Percentiles rank a stretch among this genome's conserved stretches.
Evolutionary conservation across 2,113 vertebrate species (phyloP).

Genomic region (Lophius piscatorius): DNA sequence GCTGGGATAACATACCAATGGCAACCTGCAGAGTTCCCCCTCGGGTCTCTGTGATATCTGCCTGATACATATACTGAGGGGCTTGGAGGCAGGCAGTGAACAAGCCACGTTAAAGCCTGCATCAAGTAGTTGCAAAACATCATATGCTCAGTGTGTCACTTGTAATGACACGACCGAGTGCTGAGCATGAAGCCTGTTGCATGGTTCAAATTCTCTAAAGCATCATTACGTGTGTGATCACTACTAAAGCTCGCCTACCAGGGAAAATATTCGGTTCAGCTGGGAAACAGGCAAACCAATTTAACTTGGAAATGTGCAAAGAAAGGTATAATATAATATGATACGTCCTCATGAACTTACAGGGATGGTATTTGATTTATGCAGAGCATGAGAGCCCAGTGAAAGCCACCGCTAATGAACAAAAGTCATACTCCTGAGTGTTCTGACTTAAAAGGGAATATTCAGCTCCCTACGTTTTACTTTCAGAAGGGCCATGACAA

Average conservation of each 20-base stretch:
- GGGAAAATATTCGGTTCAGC: neutral
- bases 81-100: constrained; percentile 26
- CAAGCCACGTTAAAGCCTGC: constrained; percentile 46
- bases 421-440: constrained; percentile 4
- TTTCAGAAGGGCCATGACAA: constrained; percentile 15
- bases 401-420: neutral
- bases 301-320: neutral
- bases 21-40: constrained; percentile 40
- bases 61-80: constrained; percentile 58
- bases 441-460: constrained; percentile 30
- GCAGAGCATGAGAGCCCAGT: neutral
- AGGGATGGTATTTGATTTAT: neutral
- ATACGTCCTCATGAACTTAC: too few species aligned
- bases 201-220: neutral
- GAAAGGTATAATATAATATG: too few species aligned
- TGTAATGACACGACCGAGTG: constrained; percentile 35
- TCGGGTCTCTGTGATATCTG: constrained; percentile 42
- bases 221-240: neutral
- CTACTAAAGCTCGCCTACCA: neutral
- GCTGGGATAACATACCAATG: constrained; percentile 54
- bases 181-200: neutral
- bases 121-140: constrained; percentile 37
- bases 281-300: constrained; percentile 8
- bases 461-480: constrained; percentile 4
- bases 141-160: constrained; percentile 41